Percentiles rank a stretch among this genome's conserved stretches.
phyloP scores from a whole-genome alignment of 35 echinoderm and acorn worm species.

The Acanthaster planci region DNA sequence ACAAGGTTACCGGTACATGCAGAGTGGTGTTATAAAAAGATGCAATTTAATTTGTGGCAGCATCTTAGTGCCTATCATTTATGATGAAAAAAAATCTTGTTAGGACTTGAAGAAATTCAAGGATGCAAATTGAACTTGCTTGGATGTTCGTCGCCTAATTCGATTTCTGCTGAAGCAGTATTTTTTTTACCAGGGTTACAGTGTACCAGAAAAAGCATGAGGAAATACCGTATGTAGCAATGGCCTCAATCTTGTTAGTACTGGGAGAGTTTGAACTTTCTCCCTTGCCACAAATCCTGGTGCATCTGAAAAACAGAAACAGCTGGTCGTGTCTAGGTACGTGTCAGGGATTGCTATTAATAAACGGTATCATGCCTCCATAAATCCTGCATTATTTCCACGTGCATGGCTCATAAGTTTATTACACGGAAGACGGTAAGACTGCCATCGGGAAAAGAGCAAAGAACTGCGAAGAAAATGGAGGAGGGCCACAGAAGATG shows the following conservation, averaged over 20 bases:
- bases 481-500: not conserved
- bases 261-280: not conserved
- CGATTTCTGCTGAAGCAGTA: too few species aligned
- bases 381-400: constrained; percentile 28
- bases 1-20: too few species aligned
- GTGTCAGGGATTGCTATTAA: constrained; percentile 29
- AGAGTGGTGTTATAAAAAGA: too few species aligned
- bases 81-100: too few species aligned
- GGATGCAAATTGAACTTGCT: too few species aligned
- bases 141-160: too few species aligned
- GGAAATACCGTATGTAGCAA: not conserved
- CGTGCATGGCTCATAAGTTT: constrained; percentile 31
- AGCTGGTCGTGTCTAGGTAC: constrained; percentile 13
- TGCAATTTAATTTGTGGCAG: too few species aligned
- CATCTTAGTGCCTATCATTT: too few species aligned
- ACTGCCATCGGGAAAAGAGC: constrained; percentile 11
- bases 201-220: too few species aligned
- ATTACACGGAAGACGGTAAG: constrained; percentile 11
- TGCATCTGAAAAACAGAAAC: constrained; percentile 27
- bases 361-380: constrained; percentile 17
- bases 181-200: too few species aligned
- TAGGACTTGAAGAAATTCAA: too few species aligned
- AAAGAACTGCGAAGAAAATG: not conserved
- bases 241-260: not conserved
- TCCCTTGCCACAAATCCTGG: not conserved